Percentiles rank a stretch among this genome's conserved stretches.
phyloP scores from a whole-genome alignment of 2,888 invertebrate genomes.

The Melangyna quadrimaculata region DNA sequence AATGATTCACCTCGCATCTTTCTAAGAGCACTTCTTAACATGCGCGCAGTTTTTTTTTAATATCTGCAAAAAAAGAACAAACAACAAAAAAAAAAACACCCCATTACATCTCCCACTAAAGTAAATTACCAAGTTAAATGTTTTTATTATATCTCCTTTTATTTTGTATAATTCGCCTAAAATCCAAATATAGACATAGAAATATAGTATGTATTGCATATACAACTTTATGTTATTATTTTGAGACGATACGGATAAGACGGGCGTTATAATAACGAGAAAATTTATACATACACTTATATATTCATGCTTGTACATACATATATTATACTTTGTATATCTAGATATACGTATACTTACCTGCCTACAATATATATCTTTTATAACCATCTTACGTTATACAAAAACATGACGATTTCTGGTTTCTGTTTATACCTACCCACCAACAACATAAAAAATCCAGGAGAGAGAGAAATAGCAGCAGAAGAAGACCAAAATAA shows the following conservation, averaged over 20 bases:
- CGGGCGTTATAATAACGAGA: constrained; percentile 13
- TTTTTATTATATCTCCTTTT: background rate
- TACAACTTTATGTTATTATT: constrained; percentile 1
- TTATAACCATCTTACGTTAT: constrained; percentile 5
- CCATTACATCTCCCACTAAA: constrained; percentile 28
- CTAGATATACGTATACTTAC: background rate
- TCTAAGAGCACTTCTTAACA: background rate
- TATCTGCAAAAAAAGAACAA: constrained; percentile 6
- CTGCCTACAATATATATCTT: background rate
- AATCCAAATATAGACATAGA: constrained; percentile 56
- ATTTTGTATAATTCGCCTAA: constrained; percentile 6
- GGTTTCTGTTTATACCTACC: constrained; percentile 42
- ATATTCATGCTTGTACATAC: background rate
- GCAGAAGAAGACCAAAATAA: constrained; percentile 54
- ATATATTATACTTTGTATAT: background rate
- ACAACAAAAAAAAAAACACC: background rate
- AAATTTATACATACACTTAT: background rate
- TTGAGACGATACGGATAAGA: background rate
- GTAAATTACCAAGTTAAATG: constrained; percentile 44
- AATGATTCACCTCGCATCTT: background rate
- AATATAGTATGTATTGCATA: too few relatives aligned
- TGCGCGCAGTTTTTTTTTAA: constrained; percentile 15
- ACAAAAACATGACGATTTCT: constrained; percentile 23
- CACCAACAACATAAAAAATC: too few relatives aligned
- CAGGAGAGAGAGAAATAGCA: constrained; percentile 22